phyloP scores from a whole-genome alignment of 2,888 invertebrate genomes.

The Drosophila cracens region DNA sequence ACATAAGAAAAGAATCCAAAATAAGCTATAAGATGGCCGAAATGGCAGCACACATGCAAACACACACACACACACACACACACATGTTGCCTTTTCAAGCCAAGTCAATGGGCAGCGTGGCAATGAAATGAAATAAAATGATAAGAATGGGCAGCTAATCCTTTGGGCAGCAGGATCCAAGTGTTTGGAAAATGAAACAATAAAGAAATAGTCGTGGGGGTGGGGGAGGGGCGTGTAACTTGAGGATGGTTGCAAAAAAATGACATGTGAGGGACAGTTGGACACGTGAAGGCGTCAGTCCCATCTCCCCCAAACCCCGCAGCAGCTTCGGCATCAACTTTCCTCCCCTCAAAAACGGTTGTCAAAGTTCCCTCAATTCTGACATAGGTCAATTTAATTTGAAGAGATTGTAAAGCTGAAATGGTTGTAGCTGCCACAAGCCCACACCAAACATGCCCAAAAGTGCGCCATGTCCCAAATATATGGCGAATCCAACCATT shows the following conservation, averaged over 20 bases:
- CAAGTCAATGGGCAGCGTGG: conserved; percentile 37
- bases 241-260: background rate
- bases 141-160: conserved; percentile 42
- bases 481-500: conserved; percentile 4
- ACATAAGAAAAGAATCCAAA: background rate
- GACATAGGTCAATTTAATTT: conserved; percentile 77
- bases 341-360: conserved; percentile 15
- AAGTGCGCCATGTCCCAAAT: background rate
- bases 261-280: conserved; percentile 52
- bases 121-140: conserved; percentile 41
- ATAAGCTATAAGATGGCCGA: background rate
- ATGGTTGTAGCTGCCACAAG: conserved; percentile 52
- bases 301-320: background rate
- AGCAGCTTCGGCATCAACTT: background rate
- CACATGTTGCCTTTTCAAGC: conserved; percentile 23
- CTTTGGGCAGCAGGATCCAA: conserved; percentile 33
- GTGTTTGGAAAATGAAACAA: conserved; percentile 29
- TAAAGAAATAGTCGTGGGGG: conserved; percentile 16
- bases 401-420: conserved; percentile 70
- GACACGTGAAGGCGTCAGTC: conserved; percentile 13
- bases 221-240: background rate
- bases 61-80: conserved; percentile 15
- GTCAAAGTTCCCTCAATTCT: conserved; percentile 46
- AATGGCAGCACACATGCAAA: background rate
- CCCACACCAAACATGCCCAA: conserved; percentile 7